Evolutionary conservation across 2,888 invertebrate genomes (phyloP), one percentile per base, ranked within the genome.

Genomic region (Allolobophora icterica): DNA sequence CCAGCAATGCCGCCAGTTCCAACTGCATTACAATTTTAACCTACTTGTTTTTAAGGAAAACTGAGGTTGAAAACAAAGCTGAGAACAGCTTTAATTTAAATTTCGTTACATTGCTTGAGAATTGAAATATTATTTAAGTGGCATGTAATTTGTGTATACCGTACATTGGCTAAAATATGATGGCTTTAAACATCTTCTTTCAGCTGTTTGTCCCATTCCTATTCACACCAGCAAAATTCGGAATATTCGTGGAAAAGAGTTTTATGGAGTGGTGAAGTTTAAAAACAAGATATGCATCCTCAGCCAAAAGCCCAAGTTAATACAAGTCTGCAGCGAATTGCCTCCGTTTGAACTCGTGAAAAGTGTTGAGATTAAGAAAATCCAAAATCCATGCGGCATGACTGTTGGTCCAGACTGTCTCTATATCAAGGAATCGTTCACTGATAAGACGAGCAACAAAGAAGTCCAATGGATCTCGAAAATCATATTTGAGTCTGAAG

Each of bases 181-280:
- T n/a, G n/a, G 71, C n/a, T 71, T 30, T n/a, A 3, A 71, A 71
- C 71, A 11, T 30, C 8, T 30, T n/a, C 8, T 71, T 71, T 11
- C 71, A 71, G 71, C n/a, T 71, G 8, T 71, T 30, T 71, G 71
- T 11, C 71, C 71, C 2, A 71, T 71, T 71, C 71, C 71, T n/a
- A 71, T 71, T 11, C 8, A 71, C 30, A 71, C n/a, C 71, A 71
- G n/a, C 3, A 30, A 30, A 71, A 71, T 71, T 71, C n/a, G 11
- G n/a, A 71, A 71, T 71, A n/a, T 71, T 71, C 71, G 71, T 71
- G 71, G 71, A n/a, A 71, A n/a, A 71, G 71, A 71, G n/a, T 71
- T 71, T n/a, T n/a, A n/a, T n/a, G 71, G 71, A 71, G 71, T 71
- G 30, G 71, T 71, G 8, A 71, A 71, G 71, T n/a, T 8, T 30